Base-by-base conservation (phyloP, 2,113 vertebrate genomes). In the Aptenodytes patagonicus region DNA sequence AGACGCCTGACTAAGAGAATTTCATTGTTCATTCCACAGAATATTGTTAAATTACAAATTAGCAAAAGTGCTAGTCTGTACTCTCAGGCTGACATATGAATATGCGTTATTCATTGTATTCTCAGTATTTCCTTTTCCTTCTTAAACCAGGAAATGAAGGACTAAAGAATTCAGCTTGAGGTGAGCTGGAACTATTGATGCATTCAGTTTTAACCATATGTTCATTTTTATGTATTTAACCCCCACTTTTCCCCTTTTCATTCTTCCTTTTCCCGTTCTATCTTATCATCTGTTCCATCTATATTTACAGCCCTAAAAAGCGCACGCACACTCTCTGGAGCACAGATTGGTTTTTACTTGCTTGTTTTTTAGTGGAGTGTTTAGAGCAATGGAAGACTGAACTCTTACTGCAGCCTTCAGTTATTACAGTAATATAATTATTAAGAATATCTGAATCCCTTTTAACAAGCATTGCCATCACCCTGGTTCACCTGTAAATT, bases 1-100 rank as follows among this genome's bases (percentile, higher is more conserved):
- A 86, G 83, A 77, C 88, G 93, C 88, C 85, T 96, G 93, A 95
- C 88, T 92, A 89, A 94, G 90, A 94, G 55, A 89, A 90, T 89
- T 81, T 73, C 46, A 81, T 83, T 92, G 85, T 94, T 97, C 76
- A 12, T 70, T 83, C 79, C 42, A 40, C 60, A 93, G 79, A 94
- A 83, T 46, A 80, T 95, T 93, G 87, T 82, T 90, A 96, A 90
- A 92, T 90, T 88, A 66, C 76, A 86, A 92, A 96, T 94, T 83
- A 94, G 60, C 40, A 70, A 78, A 77, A 96, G 32, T 36, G 71
- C 64, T 92, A 40, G 82, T 73, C 88, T 89, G 54, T 75, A 60
- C 79, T 92, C 62, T 80, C 42, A 51, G 58, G 54, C 79, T 89
- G 77, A 54, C 46, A 92, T 75, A 89, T 2, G 4, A 94, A 81